phyloP scores from a whole-genome alignment of 2,797 vertebrate species.

The Sebastes flavidus region DNA sequence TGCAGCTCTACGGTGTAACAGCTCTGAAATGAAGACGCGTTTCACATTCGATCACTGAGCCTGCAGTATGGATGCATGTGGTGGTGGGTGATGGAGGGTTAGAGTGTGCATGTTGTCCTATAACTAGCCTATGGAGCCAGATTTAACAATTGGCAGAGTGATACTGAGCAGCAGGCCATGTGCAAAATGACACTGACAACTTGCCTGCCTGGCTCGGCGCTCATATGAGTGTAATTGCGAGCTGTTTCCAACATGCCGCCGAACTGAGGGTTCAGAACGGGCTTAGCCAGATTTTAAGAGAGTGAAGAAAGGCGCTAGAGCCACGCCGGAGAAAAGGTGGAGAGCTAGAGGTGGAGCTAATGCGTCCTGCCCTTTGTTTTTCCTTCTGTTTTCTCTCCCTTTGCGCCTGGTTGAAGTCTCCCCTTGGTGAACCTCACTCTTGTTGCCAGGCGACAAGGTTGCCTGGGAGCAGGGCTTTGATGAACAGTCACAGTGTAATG shows the following conservation, averaged over 20 bases:
- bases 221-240: background rate
- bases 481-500: conserved; percentile 74
- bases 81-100: conserved; percentile 9
- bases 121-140: background rate
- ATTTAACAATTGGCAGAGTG: conserved; percentile 1
- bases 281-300: background rate
- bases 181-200: conserved; percentile 3
- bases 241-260: background rate
- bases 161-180: conserved; percentile 10
- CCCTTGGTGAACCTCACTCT: conserved; percentile 61
- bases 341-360: conserved; percentile 16
- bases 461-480: conserved; percentile 80
- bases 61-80: conserved; percentile 26
- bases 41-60: conserved; percentile 65
- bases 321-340: background rate
- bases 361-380: conserved; percentile 37
- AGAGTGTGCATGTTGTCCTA: background rate
- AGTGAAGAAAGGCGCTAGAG: background rate
- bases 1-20: conserved; percentile 75
- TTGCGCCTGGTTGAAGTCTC: conserved; percentile 57
- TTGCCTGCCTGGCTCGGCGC: background rate
- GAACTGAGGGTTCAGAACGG: background rate
- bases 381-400: conserved; percentile 50
- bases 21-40: conserved; percentile 77
- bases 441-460: conserved; percentile 85